A percentile compares a stretch with the other conserved stretches of the same genome.
Conservation (phyloP, 2,888 invertebrate species). For the Adelognathus sp. region DNA sequence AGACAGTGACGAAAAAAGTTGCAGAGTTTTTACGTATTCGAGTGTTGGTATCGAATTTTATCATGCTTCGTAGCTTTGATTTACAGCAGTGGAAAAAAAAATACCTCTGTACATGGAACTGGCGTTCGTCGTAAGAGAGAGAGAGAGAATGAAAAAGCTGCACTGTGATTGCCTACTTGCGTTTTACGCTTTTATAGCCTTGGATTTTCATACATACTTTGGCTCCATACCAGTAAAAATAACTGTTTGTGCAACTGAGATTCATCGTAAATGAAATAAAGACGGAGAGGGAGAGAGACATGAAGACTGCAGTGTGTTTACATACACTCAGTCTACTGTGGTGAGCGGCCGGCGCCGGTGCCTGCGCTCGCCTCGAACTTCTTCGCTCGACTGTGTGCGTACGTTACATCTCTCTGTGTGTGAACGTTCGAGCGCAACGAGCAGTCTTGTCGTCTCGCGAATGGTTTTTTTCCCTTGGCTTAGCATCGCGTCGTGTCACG, state of each 20-base stretch:
- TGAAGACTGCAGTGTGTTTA: constrained; percentile 34
- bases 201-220: too few species aligned
- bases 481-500: constrained; percentile 30
- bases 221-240: too few species aligned
- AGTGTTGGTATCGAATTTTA: too few species aligned
- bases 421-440: constrained; percentile 29
- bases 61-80: too few species aligned
- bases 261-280: neutral
- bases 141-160: too few species aligned
- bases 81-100: too few species aligned
- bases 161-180: too few species aligned
- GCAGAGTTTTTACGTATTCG: constrained; percentile 45
- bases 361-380: constrained; percentile 24
- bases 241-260: neutral
- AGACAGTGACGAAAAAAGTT: neutral
- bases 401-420: constrained; percentile 4
- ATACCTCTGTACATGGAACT: too few species aligned
- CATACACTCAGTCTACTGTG: constrained; percentile 34
- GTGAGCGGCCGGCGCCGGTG: constrained; percentile 53
- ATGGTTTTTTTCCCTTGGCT: constrained; percentile 20
- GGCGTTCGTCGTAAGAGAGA: too few species aligned
- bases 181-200: too few species aligned
- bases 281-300: neutral
- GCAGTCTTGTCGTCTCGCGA: constrained; percentile 16
- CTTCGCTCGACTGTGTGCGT: neutral